A percentile compares a stretch with the other conserved stretches of the same genome.
These are phyloP conservation scores for Laterallus jamaicensis DNA, from an alignment of 2,113 vertebrate genomes.

Conservation along the genomic window DNA sequence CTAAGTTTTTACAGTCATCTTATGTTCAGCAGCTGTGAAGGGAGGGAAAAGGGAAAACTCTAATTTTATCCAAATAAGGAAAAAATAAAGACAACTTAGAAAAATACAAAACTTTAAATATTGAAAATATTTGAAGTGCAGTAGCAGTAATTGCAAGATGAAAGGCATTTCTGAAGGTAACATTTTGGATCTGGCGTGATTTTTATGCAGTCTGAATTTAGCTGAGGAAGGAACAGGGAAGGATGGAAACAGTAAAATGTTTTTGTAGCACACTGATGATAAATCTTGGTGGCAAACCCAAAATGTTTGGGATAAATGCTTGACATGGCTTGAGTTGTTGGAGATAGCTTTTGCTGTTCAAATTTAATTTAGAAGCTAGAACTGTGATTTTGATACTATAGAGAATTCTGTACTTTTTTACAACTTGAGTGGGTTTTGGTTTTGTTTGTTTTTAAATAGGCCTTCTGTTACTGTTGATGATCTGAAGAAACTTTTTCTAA, in stretches of 20 bases:
- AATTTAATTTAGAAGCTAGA: not conserved
- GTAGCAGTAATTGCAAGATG: not conserved
- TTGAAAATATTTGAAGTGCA: not conserved
- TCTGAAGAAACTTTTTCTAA: constrained; percentile 83
- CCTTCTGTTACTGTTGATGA: constrained; percentile 81
- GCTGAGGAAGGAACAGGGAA: not conserved
- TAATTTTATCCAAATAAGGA: not conserved
- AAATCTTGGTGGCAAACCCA: not conserved
- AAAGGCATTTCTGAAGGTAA: not conserved
- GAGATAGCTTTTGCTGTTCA: not conserved
- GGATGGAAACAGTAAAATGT: not conserved
- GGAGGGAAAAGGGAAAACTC: not conserved
- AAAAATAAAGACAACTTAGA: not conserved
- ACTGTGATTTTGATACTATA: not conserved
- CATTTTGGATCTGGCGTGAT: not conserved
- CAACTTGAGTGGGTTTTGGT: not conserved
- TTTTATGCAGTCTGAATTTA: not conserved
- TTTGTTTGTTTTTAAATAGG: constrained; percentile 62
- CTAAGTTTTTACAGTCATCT: not conserved
- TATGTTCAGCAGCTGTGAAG: not conserved
- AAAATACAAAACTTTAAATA: not conserved
- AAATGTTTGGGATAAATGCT: not conserved
- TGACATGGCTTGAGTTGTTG: not conserved
- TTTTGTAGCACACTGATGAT: not conserved
- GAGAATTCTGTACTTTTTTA: not conserved